Evolutionary conservation across 2,888 invertebrate species (phyloP), one percentile per base, ranked within the genome.

Genomic region (Odontothrips loti): DNA sequence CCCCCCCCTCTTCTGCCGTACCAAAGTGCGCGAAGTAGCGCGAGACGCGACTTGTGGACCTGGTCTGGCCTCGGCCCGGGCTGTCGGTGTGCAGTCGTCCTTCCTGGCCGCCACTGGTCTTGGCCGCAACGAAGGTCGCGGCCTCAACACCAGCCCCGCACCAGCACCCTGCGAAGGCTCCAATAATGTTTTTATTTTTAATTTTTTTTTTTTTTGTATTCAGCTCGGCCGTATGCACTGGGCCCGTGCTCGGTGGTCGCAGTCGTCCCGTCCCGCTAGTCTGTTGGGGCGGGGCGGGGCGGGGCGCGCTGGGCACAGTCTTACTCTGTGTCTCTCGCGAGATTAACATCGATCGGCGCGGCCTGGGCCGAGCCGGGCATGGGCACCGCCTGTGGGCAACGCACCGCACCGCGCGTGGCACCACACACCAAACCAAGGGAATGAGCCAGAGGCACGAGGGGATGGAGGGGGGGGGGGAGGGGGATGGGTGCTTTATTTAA

Each of bases 401-500:
- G 20, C 58, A 80, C 81, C 80, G 83, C 83, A 75, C 34, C 34
- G 34, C 34, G 34, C 34, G 34, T 43, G 34, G 34, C 34, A 43
- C 34, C 34, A 43, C 34, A 43, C 34, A 43, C 34, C 34, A 43
- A 43, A 43, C 34, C 34, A 43, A 43, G 34, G 34, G 34, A 43
- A 43, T 43, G 34, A 43, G 34, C 48, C 12, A 48, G 48, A 48
- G 6, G 34, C 34, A 85, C 85, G 85, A 81, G 82, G 63, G 51
- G 80, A 79, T 58, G 83, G 84, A 82, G 82, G 84, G 83, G 84
- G 85, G 85, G 85, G 85, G 86, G 85, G 84, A 85, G 86, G 86
- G n/a, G 6, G 34, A 43, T 43, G 34, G 34, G 86, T 85, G 85
- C 86, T 87, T 87, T 87, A 87, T 86, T 86, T 86, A 86, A 87